Percentiles rank a stretch among this genome's conserved stretches.
These are phyloP conservation scores for Clarias macrocephalus DNA, from an alignment of 2,113 vertebrate genomes.

Conservation along the genomic window DNA sequence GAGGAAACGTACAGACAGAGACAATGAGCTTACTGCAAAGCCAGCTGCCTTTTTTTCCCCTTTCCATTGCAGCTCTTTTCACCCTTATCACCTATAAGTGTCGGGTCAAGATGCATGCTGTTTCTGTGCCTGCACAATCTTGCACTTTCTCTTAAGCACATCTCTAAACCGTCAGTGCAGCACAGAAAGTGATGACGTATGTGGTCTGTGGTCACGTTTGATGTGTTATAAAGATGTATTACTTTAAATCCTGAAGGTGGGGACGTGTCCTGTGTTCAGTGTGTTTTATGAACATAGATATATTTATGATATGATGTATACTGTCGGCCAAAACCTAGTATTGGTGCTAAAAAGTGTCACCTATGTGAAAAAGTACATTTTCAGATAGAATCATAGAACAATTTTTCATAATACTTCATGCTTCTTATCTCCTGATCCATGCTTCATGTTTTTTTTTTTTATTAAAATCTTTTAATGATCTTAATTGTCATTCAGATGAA, in stretches of 20 bases:
- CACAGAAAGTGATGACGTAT: not conserved
- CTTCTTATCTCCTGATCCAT: no score
- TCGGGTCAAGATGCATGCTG: not conserved
- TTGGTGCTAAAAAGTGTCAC: no score
- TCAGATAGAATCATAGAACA: no score
- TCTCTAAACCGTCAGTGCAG: not conserved
- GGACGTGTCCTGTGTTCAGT: not conserved
- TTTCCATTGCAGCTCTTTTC: not conserved
- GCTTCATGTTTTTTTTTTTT: no score
- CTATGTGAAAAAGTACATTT: no score
- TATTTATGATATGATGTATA: no score
- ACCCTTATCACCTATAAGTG: not conserved
- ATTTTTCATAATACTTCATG: no score
- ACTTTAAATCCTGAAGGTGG: not conserved
- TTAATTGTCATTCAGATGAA: no score
- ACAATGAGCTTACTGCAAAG: not conserved
- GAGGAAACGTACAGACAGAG: constrained; percentile 17
- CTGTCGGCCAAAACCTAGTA: no score
- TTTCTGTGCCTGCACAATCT: not conserved
- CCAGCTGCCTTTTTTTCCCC: not conserved
- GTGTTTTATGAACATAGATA: no score
- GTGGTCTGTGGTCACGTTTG: not conserved
- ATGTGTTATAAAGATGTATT: not conserved
- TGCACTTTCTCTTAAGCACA: not conserved
- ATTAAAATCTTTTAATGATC: no score